These are phyloP conservation scores for Nestor notabilis DNA, from an alignment of 2,113 vertebrate genomes.

Conservation along the genomic window DNA sequence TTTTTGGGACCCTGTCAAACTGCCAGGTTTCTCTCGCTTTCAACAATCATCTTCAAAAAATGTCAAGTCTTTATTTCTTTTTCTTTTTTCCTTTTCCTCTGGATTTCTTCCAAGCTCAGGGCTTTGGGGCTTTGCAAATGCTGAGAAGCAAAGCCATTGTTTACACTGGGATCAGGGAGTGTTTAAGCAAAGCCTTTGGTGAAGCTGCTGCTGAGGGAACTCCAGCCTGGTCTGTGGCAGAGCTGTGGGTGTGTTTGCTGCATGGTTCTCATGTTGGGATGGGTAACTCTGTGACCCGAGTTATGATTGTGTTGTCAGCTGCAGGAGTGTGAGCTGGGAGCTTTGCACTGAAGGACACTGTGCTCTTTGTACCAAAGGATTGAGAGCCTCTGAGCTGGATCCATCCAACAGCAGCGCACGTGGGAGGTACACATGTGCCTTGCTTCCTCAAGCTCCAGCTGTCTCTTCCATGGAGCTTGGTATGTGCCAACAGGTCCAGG, in stretches of 20 bases:
- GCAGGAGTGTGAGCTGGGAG: not conserved
- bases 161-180: not conserved
- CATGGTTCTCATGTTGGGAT: not conserved
- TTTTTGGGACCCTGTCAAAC: not conserved
- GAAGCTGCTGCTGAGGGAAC: accelerated
- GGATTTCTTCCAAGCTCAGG: not conserved
- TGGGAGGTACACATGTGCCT: accelerated
- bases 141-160: not conserved
- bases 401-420: not conserved
- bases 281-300: not conserved
- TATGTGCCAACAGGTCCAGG: not conserved
- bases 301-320: not conserved
- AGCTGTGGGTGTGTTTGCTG: not conserved
- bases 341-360: not conserved
- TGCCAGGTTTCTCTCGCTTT: not conserved
- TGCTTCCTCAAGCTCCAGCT: not conserved
- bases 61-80: not conserved
- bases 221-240: not conserved
- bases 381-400: not conserved
- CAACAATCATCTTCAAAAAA: not conserved
- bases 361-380: accelerated
- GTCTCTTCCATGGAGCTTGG: not conserved
- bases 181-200: not conserved
- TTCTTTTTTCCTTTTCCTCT: not conserved
- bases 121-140: not conserved